phyloP scores from a whole-genome alignment of 2,113 vertebrate species.

The Tauraco erythrolophus region DNA sequence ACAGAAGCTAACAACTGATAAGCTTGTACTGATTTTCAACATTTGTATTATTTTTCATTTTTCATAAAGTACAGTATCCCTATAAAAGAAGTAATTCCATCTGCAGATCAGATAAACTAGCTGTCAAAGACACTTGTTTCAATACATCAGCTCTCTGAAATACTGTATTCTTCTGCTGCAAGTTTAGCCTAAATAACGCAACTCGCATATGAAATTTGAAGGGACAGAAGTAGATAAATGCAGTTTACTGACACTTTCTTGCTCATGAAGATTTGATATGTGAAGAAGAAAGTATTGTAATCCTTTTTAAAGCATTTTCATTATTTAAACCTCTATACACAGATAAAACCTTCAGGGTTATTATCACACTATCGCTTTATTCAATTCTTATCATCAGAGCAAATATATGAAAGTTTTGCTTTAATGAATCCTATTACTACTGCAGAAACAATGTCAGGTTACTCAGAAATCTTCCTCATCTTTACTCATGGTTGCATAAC shows the following conservation, averaged over 20 bases:
- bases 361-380: background rate
- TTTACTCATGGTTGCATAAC: background rate
- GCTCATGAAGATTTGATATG: background rate
- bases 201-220: background rate
- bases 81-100: background rate
- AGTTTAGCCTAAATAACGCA: background rate
- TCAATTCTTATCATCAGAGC: background rate
- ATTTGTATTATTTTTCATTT: background rate
- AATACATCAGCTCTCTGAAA: background rate
- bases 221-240: background rate
- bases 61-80: background rate
- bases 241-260: background rate
- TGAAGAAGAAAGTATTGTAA: background rate
- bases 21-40: background rate
- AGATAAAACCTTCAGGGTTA: background rate
- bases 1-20: background rate
- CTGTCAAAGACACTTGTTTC: background rate
- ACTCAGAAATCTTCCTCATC: background rate
- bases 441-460: background rate
- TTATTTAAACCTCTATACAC: background rate
- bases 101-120: background rate
- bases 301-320: background rate
- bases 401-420: background rate
- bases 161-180: background rate
- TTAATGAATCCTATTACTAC: background rate